These are phyloP conservation scores for Telmatherina bonti DNA, from an alignment of 2,797 vertebrate species.

Conservation along the genomic window DNA sequence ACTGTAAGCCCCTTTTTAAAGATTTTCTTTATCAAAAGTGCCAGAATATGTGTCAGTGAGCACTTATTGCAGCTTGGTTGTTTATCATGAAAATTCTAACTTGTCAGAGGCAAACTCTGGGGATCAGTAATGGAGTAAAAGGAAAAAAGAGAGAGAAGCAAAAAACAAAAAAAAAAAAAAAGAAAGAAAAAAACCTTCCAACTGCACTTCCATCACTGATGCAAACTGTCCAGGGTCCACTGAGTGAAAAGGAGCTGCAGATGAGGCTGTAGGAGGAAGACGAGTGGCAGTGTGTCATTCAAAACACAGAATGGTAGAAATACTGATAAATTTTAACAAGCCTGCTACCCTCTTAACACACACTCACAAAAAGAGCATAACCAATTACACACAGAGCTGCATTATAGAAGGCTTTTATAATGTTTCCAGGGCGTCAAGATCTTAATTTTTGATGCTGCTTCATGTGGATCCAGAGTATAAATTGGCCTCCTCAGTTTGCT, in stretches of 20 bases:
- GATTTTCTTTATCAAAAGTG: conserved; percentile 64
- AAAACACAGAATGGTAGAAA: conserved; percentile 62
- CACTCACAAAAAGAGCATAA: conserved; percentile 59
- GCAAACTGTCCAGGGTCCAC: conserved; percentile 48
- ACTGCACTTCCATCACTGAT: conserved; percentile 57
- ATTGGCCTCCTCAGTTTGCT: conserved; percentile 76
- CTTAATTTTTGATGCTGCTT: conserved; percentile 81
- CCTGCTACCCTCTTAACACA: conserved; percentile 50
- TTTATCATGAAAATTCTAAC: conserved; percentile 64
- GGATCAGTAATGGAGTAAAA: conserved; percentile 47
- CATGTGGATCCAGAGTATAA: conserved; percentile 74
- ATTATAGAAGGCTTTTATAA: conserved; percentile 78
- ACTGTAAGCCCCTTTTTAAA: conserved; percentile 70
- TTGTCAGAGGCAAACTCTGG: conserved; percentile 46
- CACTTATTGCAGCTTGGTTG: conserved; percentile 58
- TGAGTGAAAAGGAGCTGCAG: conserved; percentile 49
- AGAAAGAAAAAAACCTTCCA: conserved; percentile 31
- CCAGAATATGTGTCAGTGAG: conserved; percentile 60
- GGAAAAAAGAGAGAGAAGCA: conserved; percentile 5
- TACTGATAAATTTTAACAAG: conserved; percentile 65
- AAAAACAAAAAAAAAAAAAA: conserved; percentile 19
- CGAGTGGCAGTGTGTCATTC: conserved; percentile 58
- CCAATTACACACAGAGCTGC: conserved; percentile 73
- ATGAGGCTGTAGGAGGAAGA: conserved; percentile 39
- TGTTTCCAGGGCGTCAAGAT: conserved; percentile 78